Base-by-base conservation (phyloP, 2,113 vertebrate genomes). In the Scophthalmus maximus region DNA sequence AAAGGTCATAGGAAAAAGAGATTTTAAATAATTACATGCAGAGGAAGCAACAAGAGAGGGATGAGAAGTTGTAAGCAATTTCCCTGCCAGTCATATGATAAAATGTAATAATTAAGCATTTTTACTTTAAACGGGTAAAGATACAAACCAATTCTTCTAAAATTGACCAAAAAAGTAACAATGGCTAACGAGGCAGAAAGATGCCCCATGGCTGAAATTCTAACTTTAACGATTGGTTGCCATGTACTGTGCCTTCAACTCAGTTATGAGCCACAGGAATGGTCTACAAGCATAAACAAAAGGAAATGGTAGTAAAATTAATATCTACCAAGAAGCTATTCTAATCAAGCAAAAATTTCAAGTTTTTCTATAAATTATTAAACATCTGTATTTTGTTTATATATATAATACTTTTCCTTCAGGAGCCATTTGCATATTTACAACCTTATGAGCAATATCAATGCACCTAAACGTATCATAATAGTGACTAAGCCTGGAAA, bases 391-490 rank as follows among this genome's bases (percentile, higher is more conserved):
- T 55, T 47, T 42, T 46, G 2, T 32, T 61, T 3, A 25, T 3
- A 40, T 4, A 4, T 26, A 47, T 1, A 63, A 6, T 18, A 11
- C 9, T 27, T 60, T 59, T 73, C 1, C 5, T 1, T 7, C 17
- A 47, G 18, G 11, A 70, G 51, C 66, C 76, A 81, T 78, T 74
- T 59, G 42, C 57, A 73, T 40, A 66, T 67, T 70, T 75, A 36
- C 27, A 77, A 60, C 87, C 72, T 68, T 81, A 78, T 88, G 86
- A 76, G 85, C 88, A 88, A 80, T 87, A 87, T 89, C 82, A 80
- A 59, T 63, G 1, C 4, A 63, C 61, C 23, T 66, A 44, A 56
- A 36, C 10, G 5, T 1, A 58, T 30, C 4, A 51, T 50, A 29
- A 12, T 22, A 5, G 3, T 40, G 44, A 8, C 25, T 44, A 61